Conservation (phyloP, 1,140 invertebrate genomes). For the Reticulitermes speratus region DNA sequence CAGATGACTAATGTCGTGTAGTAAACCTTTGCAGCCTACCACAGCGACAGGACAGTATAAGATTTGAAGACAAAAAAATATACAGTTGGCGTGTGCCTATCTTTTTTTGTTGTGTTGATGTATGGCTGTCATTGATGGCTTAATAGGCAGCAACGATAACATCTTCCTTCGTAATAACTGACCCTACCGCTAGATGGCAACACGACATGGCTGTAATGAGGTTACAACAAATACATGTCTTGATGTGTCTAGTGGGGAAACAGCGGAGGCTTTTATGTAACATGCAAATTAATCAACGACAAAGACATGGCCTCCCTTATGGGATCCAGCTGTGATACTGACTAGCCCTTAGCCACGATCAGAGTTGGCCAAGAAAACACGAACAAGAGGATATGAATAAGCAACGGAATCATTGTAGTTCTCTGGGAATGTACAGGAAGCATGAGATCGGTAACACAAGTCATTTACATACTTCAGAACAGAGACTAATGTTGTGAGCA, state of each 20-base stretch:
- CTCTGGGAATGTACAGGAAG: too few species aligned
- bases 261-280: not conserved
- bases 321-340: not conserved
- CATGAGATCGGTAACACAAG: too few species aligned
- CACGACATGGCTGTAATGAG: conserved; percentile 14
- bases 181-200: conserved; percentile 6
- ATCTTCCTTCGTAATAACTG: conserved; percentile 8
- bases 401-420: not conserved
- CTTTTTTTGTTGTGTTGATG: not conserved
- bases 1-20: not conserved
- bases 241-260: not conserved
- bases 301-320: not conserved
- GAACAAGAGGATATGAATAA: not conserved
- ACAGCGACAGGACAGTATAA: not conserved
- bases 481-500: too few species aligned
- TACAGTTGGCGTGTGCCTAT: not conserved
- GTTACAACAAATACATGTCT: not conserved
- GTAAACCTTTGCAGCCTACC: not conserved
- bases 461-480: too few species aligned
- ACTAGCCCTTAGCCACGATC: not conserved
- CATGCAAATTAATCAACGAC: conserved; percentile 7
- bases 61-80: not conserved
- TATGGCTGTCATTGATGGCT: not conserved
- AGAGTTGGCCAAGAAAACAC: not conserved
- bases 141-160: not conserved